A percentile compares a stretch with the other conserved stretches of the same genome.
These are phyloP conservation scores for Dascyllus trimaculatus DNA, from an alignment of 2,113 vertebrate species.

Conservation along the genomic window DNA sequence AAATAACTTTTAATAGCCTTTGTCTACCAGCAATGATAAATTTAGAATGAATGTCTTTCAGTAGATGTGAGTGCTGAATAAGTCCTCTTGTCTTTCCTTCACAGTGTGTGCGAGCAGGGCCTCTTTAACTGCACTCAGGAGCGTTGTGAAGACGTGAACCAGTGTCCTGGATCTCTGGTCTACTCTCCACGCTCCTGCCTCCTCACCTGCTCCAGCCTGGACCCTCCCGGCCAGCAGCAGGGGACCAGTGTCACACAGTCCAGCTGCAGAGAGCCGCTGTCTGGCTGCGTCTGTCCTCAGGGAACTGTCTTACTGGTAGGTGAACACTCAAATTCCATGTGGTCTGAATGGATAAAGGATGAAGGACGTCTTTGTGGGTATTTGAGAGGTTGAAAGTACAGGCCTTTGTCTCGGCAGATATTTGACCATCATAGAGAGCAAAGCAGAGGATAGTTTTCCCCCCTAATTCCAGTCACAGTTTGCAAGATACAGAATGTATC, in stretches of 20 bases:
- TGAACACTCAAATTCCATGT: not conserved
- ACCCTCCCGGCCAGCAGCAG: constrained; percentile 64
- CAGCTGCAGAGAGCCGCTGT: constrained; percentile 80
- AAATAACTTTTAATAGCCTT: too few species aligned
- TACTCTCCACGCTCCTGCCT: constrained; percentile 87
- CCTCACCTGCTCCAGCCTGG: constrained; percentile 86
- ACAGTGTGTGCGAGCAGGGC: constrained; percentile 84
- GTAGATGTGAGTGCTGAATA: not conserved
- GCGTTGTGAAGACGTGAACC: constrained; percentile 77
- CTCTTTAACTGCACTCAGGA: constrained; percentile 86
- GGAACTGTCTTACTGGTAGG: constrained; percentile 89
- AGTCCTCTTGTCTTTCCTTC: not conserved
- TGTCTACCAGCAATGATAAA: too few species aligned
- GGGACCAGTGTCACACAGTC: constrained; percentile 16
- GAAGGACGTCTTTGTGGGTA: too few species aligned
- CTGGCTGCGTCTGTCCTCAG: constrained; percentile 89
- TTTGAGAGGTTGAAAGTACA: too few species aligned
- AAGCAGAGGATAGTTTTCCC: too few species aligned
- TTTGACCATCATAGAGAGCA: too few species aligned
- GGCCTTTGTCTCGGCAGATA: too few species aligned
- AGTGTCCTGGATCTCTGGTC: constrained; percentile 86
- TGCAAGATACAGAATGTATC: too few species aligned
- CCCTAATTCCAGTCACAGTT: too few species aligned
- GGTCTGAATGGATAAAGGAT: not conserved
- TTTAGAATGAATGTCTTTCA: not conserved